These are phyloP conservation scores for Ichneumon xanthorius DNA, from an alignment of 2,888 invertebrate genomes.

Conservation along the genomic window DNA sequence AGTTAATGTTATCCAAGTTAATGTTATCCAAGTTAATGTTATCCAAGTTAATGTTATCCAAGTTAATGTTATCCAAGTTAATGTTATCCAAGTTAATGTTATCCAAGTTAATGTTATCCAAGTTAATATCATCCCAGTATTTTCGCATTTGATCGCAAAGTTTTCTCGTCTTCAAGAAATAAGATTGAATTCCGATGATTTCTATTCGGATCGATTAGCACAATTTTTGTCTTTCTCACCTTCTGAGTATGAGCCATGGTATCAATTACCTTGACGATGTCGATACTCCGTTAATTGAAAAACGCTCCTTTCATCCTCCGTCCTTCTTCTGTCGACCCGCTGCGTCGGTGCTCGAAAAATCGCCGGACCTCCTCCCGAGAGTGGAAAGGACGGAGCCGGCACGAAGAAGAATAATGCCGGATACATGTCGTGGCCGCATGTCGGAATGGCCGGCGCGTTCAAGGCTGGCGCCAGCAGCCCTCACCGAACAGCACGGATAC, in stretches of 20 bases:
- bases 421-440: constrained; percentile 22
- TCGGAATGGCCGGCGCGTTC: constrained; percentile 49
- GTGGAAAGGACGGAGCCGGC: constrained; percentile 3
- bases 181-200: neutral
- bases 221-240: neutral
- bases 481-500: constrained; percentile 43
- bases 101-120: too few relatives aligned
- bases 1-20: too few relatives aligned
- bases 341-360: constrained; percentile 43
- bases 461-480: constrained; percentile 51
- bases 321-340: constrained; percentile 54
- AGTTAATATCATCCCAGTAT: neutral
- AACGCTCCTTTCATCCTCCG: constrained; percentile 67
- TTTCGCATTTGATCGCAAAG: neutral
- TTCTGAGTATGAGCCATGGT: neutral
- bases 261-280: neutral
- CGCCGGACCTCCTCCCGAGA: constrained; percentile 31
- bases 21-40: too few relatives aligned
- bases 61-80: too few relatives aligned
- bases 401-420: constrained; percentile 37
- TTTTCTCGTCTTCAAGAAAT: neutral
- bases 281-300: constrained; percentile 80
- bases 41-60: too few relatives aligned
- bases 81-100: too few relatives aligned
- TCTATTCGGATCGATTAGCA: neutral